Percentiles rank a stretch among this genome's conserved stretches.
Conservation (phyloP, 2,797 vertebrate genomes). For the Lophius americanus region DNA sequence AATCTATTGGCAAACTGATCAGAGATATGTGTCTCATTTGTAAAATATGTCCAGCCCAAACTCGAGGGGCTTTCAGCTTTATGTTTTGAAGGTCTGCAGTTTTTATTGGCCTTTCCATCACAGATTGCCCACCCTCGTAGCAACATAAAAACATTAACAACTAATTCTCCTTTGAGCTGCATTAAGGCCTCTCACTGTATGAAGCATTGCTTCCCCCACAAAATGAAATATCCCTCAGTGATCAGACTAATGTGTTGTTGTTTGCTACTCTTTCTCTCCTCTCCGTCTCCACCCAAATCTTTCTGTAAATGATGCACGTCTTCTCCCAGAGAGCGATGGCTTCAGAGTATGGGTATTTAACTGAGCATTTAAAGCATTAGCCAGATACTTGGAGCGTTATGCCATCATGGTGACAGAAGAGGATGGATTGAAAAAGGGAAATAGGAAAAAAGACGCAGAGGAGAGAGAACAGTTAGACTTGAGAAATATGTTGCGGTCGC, state of each 20-base stretch:
- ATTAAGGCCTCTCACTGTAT: constrained; percentile 54
- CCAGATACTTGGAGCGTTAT: constrained; percentile 54
- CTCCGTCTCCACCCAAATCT: constrained; percentile 25
- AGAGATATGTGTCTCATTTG: constrained; percentile 22
- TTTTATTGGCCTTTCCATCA: constrained; percentile 25
- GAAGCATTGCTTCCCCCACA: constrained; percentile 40
- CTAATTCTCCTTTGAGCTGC: constrained; percentile 27
- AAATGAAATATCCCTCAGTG: constrained; percentile 58
- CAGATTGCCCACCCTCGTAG: too few relatives aligned
- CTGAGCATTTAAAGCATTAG: constrained; percentile 65
- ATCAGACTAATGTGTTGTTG: constrained; percentile 63
- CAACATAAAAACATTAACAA: neutral
- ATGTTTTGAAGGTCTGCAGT: constrained; percentile 19
- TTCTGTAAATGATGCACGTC: constrained; percentile 63
- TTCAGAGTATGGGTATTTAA: constrained; percentile 55
- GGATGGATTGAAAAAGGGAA: constrained; percentile 42
- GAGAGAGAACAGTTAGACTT: constrained; percentile 42
- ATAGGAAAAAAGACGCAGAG: constrained; percentile 47
- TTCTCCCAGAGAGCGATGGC: constrained; percentile 42
- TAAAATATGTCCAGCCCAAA: neutral
- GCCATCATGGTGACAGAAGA: constrained; percentile 42
- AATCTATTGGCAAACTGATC: constrained; percentile 1
- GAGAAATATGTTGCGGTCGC: constrained; percentile 50
- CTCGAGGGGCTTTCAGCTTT: neutral
- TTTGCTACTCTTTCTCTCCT: constrained; percentile 32